Evolutionary conservation across 1,140 invertebrate genomes (phyloP), one percentile per base, ranked within the genome.

Genomic region (Macrobrachium rosenbergii): DNA sequence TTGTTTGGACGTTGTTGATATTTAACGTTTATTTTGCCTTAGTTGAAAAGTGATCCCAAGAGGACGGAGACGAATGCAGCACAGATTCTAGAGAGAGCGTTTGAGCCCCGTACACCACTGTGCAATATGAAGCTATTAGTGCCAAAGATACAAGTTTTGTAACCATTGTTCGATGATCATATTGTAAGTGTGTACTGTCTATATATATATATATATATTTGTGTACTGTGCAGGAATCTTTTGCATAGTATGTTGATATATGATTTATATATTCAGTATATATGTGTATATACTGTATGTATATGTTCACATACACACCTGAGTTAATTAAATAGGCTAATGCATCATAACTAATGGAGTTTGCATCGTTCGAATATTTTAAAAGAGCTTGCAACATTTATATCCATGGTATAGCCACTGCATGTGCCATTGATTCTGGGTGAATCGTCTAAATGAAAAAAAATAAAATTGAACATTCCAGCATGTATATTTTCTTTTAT

Each of bases 1-100:
- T 78, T 84, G 73, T 84, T 84, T 78, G 63, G 64, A 84, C 75
- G 67, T 82, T 82, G 82, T 84, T 84, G 52, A 64, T 84, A 64
- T 84, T 67, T 77, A 77, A 78, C 77, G 58, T 52, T 84, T 78
- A 45, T 43, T 62, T 58, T 67, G 14, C 77, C 58, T 43, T 77
- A 78, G 37, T 21, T 73, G 28, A 72, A 64, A 37, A 21, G 73
- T 63, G 21, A 63, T 28, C 37, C 76, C 37, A 63, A 63, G 60
- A 45, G n/a, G 8, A 62, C 45, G 28, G 28, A 77, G 75, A 77
- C 83, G 45, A 60, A 45, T 58, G 76, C 14, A 75, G 28, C 43
- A 76, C 45, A 72, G 23, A 37, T 64, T 19, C 45, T 45, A 43
- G 19, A 43, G 63, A 81, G 28, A 81, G 63, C 23, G 59, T 43